Base-by-base conservation (phyloP, 2,888 invertebrate genomes). In the Drosophila putrida region DNA sequence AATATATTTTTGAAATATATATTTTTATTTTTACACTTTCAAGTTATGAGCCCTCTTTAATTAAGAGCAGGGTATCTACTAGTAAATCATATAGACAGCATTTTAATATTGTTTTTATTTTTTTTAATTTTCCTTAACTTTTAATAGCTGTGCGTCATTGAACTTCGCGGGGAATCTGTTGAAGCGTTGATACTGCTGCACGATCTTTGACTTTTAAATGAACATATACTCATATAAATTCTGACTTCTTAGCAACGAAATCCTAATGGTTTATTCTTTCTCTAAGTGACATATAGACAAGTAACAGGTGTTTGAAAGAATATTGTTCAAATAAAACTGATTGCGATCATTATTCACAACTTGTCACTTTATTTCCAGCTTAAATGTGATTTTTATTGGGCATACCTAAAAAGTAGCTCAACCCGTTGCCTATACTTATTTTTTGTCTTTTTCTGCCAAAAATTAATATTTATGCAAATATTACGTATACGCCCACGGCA, bases 311-410 rank as follows among this genome's bases (percentile, higher is more conserved):
- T 9, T 44, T 25, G 11, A 10, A 6, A 43, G 4, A 31, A 13
- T 35, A 25, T 13, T 51, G 10, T 25, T 47, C 1, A 15, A n/a
- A 15, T 11, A n/a, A 49, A 2, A 39, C 46, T 25, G 4, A 43
- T 25, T 11, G 41, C 20, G 25, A 43, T 20, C 25, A 51, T 66
- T 28, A 65, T 75, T 64, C 71, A 31, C 11, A 11, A 47, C 60
- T 60, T 38, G 59, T 53, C 44, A 9, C 39, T 28, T 50, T n/a
- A 58, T 66, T 62, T 59, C 47, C 43, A 41, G 49, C 44, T 55
- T 46, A n/a, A 74, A 81, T 67, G 67, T 65, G 79, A 68, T 72
- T 75, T 69, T 81, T 65, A 85, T 72, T 66, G 76, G 39, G 41
- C 68, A 60, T 33, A 38, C 28, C 43, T 46, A 72, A 85, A 72